These are phyloP conservation scores for Carapus acus DNA, from an alignment of 2,797 vertebrate genomes.

Conservation along the genomic window DNA sequence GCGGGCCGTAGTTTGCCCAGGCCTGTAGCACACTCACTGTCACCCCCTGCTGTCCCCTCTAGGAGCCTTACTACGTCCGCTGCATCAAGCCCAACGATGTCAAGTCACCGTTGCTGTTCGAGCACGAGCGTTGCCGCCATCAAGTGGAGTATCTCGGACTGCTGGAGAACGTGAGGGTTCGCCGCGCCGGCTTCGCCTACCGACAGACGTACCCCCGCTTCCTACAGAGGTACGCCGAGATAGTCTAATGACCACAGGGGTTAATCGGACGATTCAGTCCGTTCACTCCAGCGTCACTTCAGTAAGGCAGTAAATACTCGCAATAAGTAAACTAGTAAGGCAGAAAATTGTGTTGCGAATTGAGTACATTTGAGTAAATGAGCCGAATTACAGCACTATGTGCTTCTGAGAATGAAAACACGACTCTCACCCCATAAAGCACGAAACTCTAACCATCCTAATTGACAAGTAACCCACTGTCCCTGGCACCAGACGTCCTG, in stretches of 20 bases:
- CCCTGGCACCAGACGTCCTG: neutral
- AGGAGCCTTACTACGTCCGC: conserved; percentile 98
- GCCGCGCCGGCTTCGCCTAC: conserved; percentile 92
- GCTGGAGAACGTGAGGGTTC: conserved; percentile 92
- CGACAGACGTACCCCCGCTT: conserved; percentile 91
- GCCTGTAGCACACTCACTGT: conserved; percentile 1
- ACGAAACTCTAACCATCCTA: no score
- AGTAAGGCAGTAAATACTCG: no score
- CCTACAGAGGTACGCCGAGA: conserved; percentile 82
- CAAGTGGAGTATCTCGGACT: conserved; percentile 97
- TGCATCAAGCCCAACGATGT: conserved; percentile 98
- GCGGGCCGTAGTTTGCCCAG: no score
- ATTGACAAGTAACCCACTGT: neutral
- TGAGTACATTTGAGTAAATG: no score
- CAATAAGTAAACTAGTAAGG: no score
- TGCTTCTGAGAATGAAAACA: no score
- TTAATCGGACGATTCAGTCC: no score
- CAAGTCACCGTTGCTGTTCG: conserved; percentile 91
- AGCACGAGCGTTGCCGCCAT: conserved; percentile 88
- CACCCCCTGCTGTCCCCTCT: conserved; percentile 2
- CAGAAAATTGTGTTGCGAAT: no score
- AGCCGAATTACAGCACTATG: no score
- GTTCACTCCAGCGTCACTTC: no score
- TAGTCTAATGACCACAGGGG: no score
- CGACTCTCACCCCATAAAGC: no score